Conservation (phyloP, 1,140 invertebrate species). For the Tetragnatha versicolor region DNA sequence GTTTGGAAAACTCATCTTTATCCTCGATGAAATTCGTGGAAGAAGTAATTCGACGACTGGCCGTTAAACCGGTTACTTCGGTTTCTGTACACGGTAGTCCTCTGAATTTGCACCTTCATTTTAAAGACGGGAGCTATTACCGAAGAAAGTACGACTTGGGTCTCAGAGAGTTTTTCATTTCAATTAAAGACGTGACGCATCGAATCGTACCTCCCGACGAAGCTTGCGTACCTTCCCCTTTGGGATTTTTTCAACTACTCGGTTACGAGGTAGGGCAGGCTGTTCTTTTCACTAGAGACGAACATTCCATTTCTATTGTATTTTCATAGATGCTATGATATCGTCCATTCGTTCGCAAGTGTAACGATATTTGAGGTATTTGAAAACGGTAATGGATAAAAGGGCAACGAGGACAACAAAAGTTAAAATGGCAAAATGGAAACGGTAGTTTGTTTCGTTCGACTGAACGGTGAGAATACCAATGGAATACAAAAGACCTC, state of each 20-base stretch:
- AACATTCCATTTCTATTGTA: background rate
- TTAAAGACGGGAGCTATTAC: too few relatives aligned
- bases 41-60: too few relatives aligned
- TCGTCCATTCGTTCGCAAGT: conserved; percentile 18
- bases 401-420: background rate
- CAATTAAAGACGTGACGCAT: too few relatives aligned
- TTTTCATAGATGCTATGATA: conserved; percentile 1
- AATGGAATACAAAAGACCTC: conserved; percentile 9
- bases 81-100: too few relatives aligned
- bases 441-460: background rate
- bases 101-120: too few relatives aligned
- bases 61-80: too few relatives aligned
- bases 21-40: too few relatives aligned
- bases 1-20: too few relatives aligned
- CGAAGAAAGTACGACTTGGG: too few relatives aligned
- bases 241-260: background rate
- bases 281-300: background rate
- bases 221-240: background rate
- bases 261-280: background rate
- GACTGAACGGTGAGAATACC: background rate
- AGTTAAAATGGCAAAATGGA: conserved; percentile 1
- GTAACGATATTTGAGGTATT: conserved; percentile 27
- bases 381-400: background rate
- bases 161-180: too few relatives aligned
- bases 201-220: too few relatives aligned